Conservation (phyloP, 30 jellyfish, hydroid and myxozoan genomes). For the Turritopsis rubra region DNA sequence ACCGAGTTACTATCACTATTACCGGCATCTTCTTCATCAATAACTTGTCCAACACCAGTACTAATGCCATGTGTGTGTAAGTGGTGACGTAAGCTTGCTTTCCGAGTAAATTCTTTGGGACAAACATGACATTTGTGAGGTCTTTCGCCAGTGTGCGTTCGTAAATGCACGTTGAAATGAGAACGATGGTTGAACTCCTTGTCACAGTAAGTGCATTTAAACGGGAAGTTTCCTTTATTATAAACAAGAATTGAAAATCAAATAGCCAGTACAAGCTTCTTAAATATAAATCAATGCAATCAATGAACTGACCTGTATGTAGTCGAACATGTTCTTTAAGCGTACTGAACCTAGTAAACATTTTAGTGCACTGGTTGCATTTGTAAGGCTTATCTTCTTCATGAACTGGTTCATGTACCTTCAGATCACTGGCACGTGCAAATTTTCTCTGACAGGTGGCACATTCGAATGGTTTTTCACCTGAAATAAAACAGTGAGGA, state of each 20-base stretch:
- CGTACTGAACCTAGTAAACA: constrained; percentile 79
- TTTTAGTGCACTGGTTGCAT: constrained; percentile 70
- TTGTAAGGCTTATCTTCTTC: constrained; percentile 84
- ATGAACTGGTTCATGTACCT: constrained; percentile 81
- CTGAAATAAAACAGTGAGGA: constrained; percentile 22
- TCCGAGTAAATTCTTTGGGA: constrained; percentile 79
- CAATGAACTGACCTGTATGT: constrained; percentile 67
- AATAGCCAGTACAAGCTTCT: constrained; percentile 5
- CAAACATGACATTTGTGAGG: constrained; percentile 73
- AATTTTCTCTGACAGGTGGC: constrained; percentile 56
- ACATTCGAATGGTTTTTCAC: constrained; percentile 84
- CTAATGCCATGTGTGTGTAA: constrained; percentile 48
- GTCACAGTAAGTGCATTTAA: constrained; percentile 77
- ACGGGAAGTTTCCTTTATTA: constrained; percentile 72
- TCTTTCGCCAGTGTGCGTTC: constrained; percentile 94
- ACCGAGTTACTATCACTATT: background rate
- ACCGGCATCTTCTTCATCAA: constrained; percentile 7
- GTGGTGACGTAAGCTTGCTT: constrained; percentile 73
- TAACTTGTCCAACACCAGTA: background rate
- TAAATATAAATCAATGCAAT: background rate
- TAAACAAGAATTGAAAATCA: background rate
- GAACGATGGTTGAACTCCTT: constrained; percentile 91
- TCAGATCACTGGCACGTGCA: constrained; percentile 90
- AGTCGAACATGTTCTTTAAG: constrained; percentile 74
- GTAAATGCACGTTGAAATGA: constrained; percentile 80